Percentiles rank a stretch among this genome's conserved stretches.
These are phyloP conservation scores for Phyllotreta striolata DNA, from an alignment of 2,888 invertebrate species.

Conservation along the genomic window DNA sequence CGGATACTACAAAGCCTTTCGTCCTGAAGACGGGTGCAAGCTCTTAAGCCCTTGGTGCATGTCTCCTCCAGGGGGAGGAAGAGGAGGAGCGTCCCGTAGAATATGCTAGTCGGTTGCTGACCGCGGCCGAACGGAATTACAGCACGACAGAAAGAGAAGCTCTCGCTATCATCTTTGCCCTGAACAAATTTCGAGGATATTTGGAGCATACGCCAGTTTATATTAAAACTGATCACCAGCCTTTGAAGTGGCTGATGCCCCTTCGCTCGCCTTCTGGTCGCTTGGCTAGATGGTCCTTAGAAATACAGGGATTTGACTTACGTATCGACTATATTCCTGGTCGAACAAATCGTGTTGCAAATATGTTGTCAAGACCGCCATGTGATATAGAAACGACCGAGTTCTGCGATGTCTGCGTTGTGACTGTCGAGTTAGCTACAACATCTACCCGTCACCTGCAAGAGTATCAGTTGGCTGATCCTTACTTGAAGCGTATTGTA, in stretches of 20 bases:
- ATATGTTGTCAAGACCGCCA: constrained; percentile 34
- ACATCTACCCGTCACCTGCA: too few species aligned
- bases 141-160: constrained; percentile 46
- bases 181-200: constrained; percentile 55
- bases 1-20: constrained; percentile 41
- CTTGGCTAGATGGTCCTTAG: constrained; percentile 60
- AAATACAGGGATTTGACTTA: constrained; percentile 54
- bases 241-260: constrained; percentile 59
- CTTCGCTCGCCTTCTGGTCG: constrained; percentile 53
- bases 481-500: too few species aligned
- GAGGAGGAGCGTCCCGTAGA: constrained; percentile 33
- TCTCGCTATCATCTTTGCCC: constrained; percentile 49
- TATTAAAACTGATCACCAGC: constrained; percentile 60
- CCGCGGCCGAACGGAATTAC: constrained; percentile 45
- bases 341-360: constrained; percentile 34
- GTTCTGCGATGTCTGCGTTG: too few species aligned
- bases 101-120: constrained; percentile 48
- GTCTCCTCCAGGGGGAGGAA: constrained; percentile 36
- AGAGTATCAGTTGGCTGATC: too few species aligned
- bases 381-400: constrained; percentile 7
- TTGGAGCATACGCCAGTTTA: constrained; percentile 54
- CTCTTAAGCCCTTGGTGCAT: constrained; percentile 27
- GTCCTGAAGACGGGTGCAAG: constrained; percentile 45
- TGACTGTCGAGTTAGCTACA: too few species aligned
- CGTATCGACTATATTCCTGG: constrained; percentile 31